phyloP scores from a whole-genome alignment of 2,888 invertebrate genomes.

The Arge pagana region DNA sequence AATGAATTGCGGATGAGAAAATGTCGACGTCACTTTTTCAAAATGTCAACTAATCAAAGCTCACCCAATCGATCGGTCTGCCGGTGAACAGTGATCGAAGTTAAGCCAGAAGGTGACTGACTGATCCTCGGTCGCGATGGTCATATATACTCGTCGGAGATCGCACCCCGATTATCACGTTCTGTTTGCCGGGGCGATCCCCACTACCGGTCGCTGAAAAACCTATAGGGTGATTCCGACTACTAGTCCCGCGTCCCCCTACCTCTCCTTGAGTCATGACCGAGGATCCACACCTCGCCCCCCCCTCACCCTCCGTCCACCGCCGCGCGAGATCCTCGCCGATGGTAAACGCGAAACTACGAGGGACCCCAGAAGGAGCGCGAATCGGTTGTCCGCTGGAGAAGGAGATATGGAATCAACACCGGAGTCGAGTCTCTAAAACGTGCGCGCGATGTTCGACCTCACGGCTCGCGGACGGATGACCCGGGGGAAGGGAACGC shows the following conservation, averaged over 20 bases:
- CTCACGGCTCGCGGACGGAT: no score
- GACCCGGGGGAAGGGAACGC: no score
- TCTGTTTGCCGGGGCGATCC: constrained; percentile 25
- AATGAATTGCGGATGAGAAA: neutral
- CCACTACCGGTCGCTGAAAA: constrained; percentile 24
- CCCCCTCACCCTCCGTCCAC: constrained; percentile 8
- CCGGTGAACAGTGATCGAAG: constrained; percentile 43
- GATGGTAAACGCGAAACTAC: constrained; percentile 30
- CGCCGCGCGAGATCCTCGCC: constrained; percentile 10
- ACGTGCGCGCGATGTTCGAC: no score
- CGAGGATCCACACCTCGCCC: constrained; percentile 6
- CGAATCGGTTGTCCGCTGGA: constrained; percentile 30
- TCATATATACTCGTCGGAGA: constrained; percentile 52
- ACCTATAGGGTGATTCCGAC: constrained; percentile 29
- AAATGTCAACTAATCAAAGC: constrained; percentile 25
- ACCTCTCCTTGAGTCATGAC: constrained; percentile 11
- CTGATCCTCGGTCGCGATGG: constrained; percentile 49
- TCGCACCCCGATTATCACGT: constrained; percentile 40
- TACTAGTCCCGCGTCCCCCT: constrained; percentile 13
- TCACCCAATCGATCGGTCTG: constrained; percentile 49
- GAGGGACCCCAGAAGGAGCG: constrained; percentile 50
- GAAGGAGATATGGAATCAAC: constrained; percentile 24
- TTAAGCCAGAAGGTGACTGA: constrained; percentile 54
- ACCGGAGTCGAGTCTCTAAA: no score
- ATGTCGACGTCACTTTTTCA: neutral